Percentiles rank a stretch among this genome's conserved stretches.
These are phyloP conservation scores for Cyprinella venusta DNA, from an alignment of 2,797 vertebrate genomes.

Conservation along the genomic window DNA sequence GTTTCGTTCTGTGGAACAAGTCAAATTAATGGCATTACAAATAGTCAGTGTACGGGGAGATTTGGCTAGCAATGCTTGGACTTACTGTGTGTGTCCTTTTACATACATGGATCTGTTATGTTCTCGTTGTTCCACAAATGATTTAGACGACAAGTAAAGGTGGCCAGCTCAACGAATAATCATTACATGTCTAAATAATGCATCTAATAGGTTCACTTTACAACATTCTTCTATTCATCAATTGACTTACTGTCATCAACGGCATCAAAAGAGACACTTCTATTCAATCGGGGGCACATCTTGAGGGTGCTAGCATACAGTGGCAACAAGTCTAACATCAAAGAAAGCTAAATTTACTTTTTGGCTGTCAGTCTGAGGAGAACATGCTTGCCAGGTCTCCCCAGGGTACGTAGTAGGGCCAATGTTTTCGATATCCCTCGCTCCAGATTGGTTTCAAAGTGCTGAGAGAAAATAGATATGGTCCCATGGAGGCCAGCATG, in stretches of 20 bases:
- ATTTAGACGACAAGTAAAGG: conserved; percentile 8
- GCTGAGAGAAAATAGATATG: conserved; percentile 58
- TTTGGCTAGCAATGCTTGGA: conserved; percentile 17
- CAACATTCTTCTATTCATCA: background rate
- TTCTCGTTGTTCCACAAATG: background rate
- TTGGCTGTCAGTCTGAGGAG: conserved; percentile 53
- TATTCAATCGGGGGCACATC: conserved; percentile 36
- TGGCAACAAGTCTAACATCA: conserved; percentile 56
- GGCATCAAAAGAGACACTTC: conserved; percentile 8
- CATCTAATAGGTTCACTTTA: background rate
- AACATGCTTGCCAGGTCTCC: conserved; percentile 53
- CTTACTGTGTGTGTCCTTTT: background rate
- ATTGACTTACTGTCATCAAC: conserved; percentile 3
- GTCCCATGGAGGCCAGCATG: conserved; percentile 43
- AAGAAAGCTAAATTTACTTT: conserved; percentile 62
- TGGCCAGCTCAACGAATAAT: background rate
- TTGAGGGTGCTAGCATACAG: conserved; percentile 43
- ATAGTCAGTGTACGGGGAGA: background rate
- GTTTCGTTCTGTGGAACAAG: background rate
- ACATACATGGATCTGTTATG: background rate
- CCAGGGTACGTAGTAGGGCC: conserved; percentile 42
- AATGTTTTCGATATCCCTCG: conserved; percentile 53
- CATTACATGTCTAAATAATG: background rate
- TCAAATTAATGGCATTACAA: background rate
- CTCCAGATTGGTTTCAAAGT: conserved; percentile 56